These are phyloP conservation scores for Pagetopsis macropterus DNA, from an alignment of 2,797 vertebrate genomes.

Conservation along the genomic window DNA sequence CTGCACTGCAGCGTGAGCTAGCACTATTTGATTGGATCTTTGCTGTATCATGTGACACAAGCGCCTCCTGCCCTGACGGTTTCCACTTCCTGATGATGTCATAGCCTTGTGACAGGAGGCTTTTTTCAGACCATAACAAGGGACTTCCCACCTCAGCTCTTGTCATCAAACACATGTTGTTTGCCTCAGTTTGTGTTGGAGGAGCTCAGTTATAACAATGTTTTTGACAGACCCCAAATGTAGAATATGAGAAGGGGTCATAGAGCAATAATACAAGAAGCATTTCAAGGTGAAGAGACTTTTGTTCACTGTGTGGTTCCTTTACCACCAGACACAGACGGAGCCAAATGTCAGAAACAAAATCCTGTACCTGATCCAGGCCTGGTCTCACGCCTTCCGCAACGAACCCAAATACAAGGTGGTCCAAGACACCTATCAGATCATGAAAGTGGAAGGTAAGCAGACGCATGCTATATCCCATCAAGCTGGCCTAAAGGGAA, in stretches of 20 bases:
- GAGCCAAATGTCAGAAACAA: conserved; percentile 96
- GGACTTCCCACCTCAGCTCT: conserved; percentile 62
- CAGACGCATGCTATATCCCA: background rate
- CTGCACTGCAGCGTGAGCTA: conserved; percentile 39
- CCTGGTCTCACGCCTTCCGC: conserved; percentile 97
- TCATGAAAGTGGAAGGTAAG: conserved; percentile 99
- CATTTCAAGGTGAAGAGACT: background rate
- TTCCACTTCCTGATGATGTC: conserved; percentile 81
- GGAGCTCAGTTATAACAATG: conserved; percentile 4
- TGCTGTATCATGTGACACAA: conserved; percentile 55
- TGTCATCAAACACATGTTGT: conserved; percentile 5
- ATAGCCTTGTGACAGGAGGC: conserved; percentile 70
- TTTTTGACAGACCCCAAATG: background rate
- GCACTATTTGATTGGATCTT: conserved; percentile 62
- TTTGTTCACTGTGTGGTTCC: conserved; percentile 22
- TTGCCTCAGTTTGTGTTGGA: conserved; percentile 12
- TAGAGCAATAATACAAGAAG: background rate
- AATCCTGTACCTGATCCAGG: conserved; percentile 96
- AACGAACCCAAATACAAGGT: conserved; percentile 99
- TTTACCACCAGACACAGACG: conserved; percentile 86
- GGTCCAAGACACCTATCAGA: conserved; percentile 98
- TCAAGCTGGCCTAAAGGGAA: background rate
- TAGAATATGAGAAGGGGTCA: background rate
- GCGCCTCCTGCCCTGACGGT: conserved; percentile 37
- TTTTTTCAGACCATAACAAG: conserved; percentile 38